Evolutionary conservation across 2,888 invertebrate genomes (phyloP).

Genomic region (Euclidia mi): DNA sequence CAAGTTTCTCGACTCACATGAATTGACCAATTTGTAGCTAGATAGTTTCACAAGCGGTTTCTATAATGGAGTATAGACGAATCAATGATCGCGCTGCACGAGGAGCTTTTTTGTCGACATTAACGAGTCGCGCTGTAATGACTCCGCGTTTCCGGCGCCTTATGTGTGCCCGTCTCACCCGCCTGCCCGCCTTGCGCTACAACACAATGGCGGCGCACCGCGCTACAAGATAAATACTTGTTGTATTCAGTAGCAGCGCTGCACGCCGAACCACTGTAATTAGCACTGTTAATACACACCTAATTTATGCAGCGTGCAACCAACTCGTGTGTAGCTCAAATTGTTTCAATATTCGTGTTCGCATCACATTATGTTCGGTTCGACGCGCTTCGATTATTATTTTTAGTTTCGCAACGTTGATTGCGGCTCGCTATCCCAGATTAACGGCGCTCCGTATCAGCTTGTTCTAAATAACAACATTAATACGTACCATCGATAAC

Average conservation of each 20-base stretch:
- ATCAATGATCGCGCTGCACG: slow-evolving; percentile 79
- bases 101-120: slow-evolving; percentile 75
- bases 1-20: slow-evolving; percentile 73
- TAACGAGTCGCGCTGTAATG: slow-evolving; percentile 77
- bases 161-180: slow-evolving; percentile 62
- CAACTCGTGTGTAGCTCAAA: slow-evolving; percentile 47
- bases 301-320: slow-evolving; percentile 70
- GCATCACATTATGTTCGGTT: slow-evolving; percentile 70
- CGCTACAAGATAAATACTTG: slow-evolving; percentile 63
- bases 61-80: slow-evolving; percentile 63
- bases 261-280: slow-evolving; percentile 70
- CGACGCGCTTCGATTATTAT: slow-evolving; percentile 66
- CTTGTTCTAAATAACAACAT: slow-evolving; percentile 70
- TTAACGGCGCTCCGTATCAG: slow-evolving; percentile 63
- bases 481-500: slow-evolving; percentile 61
- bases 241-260: slow-evolving; percentile 66
- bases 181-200: slow-evolving; percentile 62
- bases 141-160: slow-evolving; percentile 72
- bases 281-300: slow-evolving; percentile 74
- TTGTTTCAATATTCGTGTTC: slow-evolving; percentile 70
- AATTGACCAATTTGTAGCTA: slow-evolving; percentile 81
- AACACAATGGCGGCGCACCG: slow-evolving; percentile 67
- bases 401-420: slow-evolving; percentile 72
- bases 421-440: slow-evolving; percentile 62
- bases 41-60: slow-evolving; percentile 76